phyloP scores from a whole-genome alignment of 2,888 invertebrate species.

The Lepidochitona cinerea region DNA sequence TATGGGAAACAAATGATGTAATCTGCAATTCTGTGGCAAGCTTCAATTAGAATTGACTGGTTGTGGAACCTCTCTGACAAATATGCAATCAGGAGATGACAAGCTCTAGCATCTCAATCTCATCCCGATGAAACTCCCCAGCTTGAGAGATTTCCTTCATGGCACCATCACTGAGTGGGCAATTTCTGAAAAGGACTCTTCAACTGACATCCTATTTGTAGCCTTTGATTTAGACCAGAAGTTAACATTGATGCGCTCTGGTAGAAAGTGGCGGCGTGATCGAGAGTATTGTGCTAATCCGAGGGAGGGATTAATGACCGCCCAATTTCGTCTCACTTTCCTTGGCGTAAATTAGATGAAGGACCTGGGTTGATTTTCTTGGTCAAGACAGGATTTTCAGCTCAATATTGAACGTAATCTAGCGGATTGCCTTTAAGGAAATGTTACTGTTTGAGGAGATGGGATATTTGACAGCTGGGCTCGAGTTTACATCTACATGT shows the following conservation, averaged over 20 bases:
- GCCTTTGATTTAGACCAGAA: background rate
- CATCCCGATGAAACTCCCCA: background rate
- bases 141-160: background rate
- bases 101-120: background rate
- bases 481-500: too few species aligned
- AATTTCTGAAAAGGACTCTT: background rate
- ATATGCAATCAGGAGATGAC: slow-evolving; percentile 7
- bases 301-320: background rate
- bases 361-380: background rate
- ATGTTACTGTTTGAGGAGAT: too few species aligned
- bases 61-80: background rate
- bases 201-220: background rate
- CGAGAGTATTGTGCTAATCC: background rate
- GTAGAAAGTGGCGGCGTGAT: too few species aligned
- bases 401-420: too few species aligned
- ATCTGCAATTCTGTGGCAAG: too few species aligned
- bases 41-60: too few species aligned
- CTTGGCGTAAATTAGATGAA: slow-evolving; percentile 3
- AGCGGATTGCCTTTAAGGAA: too few species aligned
- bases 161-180: background rate
- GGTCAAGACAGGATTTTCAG: background rate
- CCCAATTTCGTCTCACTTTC: background rate
- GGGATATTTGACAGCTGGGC: too few species aligned
- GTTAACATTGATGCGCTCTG: too few species aligned
- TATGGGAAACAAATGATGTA: background rate